These are phyloP conservation scores for Saturnia pavonia DNA, from an alignment of 2,888 invertebrate genomes.

Conservation along the genomic window DNA sequence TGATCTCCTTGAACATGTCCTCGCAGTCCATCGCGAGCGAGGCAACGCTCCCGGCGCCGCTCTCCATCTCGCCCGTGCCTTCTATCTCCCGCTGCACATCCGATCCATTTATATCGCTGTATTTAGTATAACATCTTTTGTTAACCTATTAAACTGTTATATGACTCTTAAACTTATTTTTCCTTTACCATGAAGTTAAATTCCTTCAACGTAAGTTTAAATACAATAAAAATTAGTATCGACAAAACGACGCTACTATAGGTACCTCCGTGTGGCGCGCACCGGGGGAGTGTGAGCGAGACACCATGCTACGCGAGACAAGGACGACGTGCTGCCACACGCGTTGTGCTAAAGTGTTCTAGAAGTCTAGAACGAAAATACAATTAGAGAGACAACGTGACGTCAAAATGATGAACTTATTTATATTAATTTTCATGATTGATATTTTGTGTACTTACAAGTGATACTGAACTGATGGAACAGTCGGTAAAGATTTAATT, in stretches of 20 bases:
- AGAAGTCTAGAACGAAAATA: background rate
- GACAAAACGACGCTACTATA: background rate
- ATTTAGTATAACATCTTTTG: background rate
- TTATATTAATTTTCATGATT: background rate
- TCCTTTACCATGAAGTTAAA: background rate
- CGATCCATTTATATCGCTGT: background rate
- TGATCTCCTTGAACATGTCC: slow-evolving; percentile 95
- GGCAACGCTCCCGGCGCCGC: slow-evolving; percentile 71
- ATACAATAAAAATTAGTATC: background rate
- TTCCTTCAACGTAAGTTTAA: background rate
- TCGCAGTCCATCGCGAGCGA: slow-evolving; percentile 87
- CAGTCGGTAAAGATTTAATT: background rate
- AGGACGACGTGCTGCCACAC: background rate
- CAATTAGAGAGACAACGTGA: background rate
- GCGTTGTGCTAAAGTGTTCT: background rate
- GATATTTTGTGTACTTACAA: background rate
- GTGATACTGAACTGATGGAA: background rate
- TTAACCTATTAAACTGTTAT: background rate
- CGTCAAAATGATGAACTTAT: background rate
- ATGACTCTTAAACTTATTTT: background rate
- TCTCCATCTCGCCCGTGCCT: slow-evolving; percentile 63
- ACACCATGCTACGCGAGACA: background rate
- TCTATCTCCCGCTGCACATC: slow-evolving; percentile 22
- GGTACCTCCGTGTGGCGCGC: background rate
- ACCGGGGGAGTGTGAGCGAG: background rate